Evolutionary conservation across 2,113 vertebrate genomes (phyloP), one percentile per base, ranked within the genome.

Genomic region (Macquaria australasica): DNA sequence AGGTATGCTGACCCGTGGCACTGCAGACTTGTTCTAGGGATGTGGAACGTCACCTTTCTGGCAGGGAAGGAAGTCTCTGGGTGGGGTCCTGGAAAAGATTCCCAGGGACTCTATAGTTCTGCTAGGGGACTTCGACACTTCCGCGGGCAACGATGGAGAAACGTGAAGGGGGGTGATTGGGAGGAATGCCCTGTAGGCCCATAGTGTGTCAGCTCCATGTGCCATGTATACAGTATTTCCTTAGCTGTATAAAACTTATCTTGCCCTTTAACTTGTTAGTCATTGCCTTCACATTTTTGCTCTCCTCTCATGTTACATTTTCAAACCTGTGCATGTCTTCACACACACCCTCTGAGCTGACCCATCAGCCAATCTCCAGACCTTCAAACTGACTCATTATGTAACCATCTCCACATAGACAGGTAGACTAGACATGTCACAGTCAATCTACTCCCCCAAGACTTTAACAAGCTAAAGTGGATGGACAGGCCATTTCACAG

Each of bases 401-500:
- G 85, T 93, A 88, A 91, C 83, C 84, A 74, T 64, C 76, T 87
- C 83, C 82, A 63, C 81, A 85, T 41, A 69, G 87, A 70, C 83
- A 86, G 88, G 82, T 77, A 48, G 87, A 69, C 82, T 37, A 79
- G 91, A 85, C 84, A 87, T 88, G 93, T 92, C 94, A 91, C 90
- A 85, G 55, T 92, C 90, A 82, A 92, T 93, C 91, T 84, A 81
- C 58, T 91, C 91, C 85, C 77, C 28, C 37, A 53, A 87, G 88
- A 92, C 81, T 72, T 77, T 91, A 81, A 94, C 89, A 92, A 90
- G 91, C 82, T 87, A 76, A 84, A 89, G 82, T 85, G 63, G 87
- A 92, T 83, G 86, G 89, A 87, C 90, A 87, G 90, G 87, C 72
- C 73, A 86, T 85, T 93, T 91, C 68, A 68, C 67, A 79, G 71